Evolutionary conservation across 2,888 invertebrate genomes (phyloP).

Genomic region (Nomada ruficornis): DNA sequence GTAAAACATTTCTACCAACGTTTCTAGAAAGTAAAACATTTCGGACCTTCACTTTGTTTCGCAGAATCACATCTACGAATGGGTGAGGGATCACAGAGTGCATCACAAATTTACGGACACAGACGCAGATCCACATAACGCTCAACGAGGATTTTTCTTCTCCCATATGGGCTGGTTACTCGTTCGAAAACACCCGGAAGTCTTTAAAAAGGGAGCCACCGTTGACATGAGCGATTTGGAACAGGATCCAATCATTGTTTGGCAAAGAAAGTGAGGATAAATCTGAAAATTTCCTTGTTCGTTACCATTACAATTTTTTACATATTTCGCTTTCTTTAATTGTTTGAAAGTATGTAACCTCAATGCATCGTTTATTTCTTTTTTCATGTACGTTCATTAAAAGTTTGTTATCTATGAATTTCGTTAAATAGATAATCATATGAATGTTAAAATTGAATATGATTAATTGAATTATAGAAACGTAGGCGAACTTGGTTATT

Average conservation of each 20-base stretch:
- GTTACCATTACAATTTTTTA: no score
- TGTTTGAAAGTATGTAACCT: no score
- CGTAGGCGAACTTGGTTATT: no score
- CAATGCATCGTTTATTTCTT: no score
- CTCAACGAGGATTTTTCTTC: constrained; percentile 96
- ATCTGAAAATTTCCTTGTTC: not conserved
- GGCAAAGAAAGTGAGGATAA: constrained; percentile 90
- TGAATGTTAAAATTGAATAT: no score
- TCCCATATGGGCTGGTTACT: constrained; percentile 98
- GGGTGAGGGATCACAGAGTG: constrained; percentile 93
- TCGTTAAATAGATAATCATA: no score
- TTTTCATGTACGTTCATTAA: no score
- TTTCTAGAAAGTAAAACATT: not conserved
- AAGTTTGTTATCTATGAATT: no score
- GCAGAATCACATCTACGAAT: constrained; percentile 94
- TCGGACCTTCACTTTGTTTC: constrained; percentile 11
- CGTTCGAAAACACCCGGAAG: constrained; percentile 94
- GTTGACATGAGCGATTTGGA: constrained; percentile 95
- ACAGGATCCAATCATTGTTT: constrained; percentile 92
- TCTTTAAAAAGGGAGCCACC: constrained; percentile 92
- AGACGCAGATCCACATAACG: constrained; percentile 96
- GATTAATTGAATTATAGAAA: no score
- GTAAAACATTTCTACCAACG: no score
- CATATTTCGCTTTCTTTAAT: no score
- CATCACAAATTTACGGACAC: constrained; percentile 97